Evolutionary conservation across 1,140 invertebrate species (phyloP).

Genomic region (Ips nitidus): DNA sequence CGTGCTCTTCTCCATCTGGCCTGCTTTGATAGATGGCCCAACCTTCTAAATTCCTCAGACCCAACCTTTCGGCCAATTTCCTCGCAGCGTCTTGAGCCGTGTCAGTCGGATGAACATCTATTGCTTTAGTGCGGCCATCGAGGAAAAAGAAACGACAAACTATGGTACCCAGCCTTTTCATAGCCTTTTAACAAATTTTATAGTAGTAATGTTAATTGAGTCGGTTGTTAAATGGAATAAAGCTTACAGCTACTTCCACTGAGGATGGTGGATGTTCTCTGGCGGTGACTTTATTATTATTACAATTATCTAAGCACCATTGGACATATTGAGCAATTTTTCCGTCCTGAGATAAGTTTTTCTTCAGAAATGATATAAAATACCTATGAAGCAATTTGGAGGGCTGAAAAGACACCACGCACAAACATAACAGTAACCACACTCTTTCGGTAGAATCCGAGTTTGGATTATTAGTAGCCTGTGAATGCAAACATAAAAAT

Average conservation of each 20-base stretch:
- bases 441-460: constrained; percentile 76
- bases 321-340: constrained; percentile 84
- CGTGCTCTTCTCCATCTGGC: constrained; percentile 85
- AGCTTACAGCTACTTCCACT: constrained; percentile 86
- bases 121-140: constrained; percentile 92
- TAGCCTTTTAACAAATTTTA: constrained; percentile 62
- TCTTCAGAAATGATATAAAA: constrained; percentile 76
- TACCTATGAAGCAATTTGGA: constrained; percentile 83
- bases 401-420: constrained; percentile 89
- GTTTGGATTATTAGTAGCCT: constrained; percentile 83
- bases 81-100: constrained; percentile 87
- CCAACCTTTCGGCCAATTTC: constrained; percentile 87
- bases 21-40: constrained; percentile 92
- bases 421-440: constrained; percentile 87
- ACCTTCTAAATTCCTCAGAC: constrained; percentile 79
- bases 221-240: constrained; percentile 1
- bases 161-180: constrained; percentile 87
- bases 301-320: constrained; percentile 92
- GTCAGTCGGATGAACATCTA: constrained; percentile 92
- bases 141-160: constrained; percentile 95
- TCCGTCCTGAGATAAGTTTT: constrained; percentile 69
- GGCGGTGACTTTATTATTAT: constrained; percentile 79
- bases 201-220: not conserved
- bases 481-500: constrained; percentile 43
- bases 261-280: constrained; percentile 85